These are phyloP conservation scores for Orientallactaga sibirica DNA, from an alignment of 2,797 vertebrate species.

Conservation along the genomic window DNA sequence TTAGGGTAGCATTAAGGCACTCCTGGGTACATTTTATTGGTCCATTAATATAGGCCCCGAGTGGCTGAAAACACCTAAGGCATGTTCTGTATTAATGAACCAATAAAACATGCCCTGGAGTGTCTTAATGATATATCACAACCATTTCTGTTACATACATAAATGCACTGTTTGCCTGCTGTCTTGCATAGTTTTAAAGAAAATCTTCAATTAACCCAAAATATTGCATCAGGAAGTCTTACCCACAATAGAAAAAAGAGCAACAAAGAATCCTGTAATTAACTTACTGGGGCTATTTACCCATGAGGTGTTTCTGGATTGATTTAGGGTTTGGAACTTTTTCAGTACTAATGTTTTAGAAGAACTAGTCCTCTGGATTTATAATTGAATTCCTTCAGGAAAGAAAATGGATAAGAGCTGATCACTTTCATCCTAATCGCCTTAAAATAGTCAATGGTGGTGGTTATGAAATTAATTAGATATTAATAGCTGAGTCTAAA, in stretches of 20 bases:
- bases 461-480: conserved; percentile 30
- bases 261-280: conserved; percentile 82
- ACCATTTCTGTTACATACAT: conserved; percentile 87
- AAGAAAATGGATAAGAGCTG: conserved; percentile 21
- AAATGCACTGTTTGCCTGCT: conserved; percentile 87
- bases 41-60: conserved; percentile 90
- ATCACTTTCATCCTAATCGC: not conserved
- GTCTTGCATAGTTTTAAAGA: conserved; percentile 84
- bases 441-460: not conserved
- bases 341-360: conserved; percentile 42
- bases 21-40: conserved; percentile 90
- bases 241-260: conserved; percentile 74
- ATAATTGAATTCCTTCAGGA: conserved; percentile 39
- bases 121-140: conserved; percentile 87
- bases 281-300: conserved; percentile 80
- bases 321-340: conserved; percentile 60
- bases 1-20: conserved; percentile 87
- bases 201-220: conserved; percentile 88
- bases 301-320: conserved; percentile 69
- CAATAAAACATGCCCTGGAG: conserved; percentile 89
- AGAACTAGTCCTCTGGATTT: conserved; percentile 58
- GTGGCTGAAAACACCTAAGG: conserved; percentile 90
- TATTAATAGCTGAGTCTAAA: conserved; percentile 14
- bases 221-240: conserved; percentile 80
- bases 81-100: conserved; percentile 90